Conservation (phyloP, 1,140 invertebrate genomes). For the Aethina tumida region DNA sequence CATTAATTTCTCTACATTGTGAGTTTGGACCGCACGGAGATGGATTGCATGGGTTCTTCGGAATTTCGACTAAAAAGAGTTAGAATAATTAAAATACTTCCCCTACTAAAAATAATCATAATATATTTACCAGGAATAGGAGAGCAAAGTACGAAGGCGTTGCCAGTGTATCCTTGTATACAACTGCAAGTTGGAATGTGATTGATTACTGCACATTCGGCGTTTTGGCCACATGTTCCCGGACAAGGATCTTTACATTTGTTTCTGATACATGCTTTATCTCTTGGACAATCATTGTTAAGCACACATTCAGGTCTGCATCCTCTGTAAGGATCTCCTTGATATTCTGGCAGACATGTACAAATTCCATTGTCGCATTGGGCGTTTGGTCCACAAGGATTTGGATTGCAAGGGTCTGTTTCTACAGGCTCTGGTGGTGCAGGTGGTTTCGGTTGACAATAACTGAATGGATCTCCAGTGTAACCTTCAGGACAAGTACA, state of each 20-base stretch:
- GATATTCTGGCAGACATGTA: constrained; percentile 49
- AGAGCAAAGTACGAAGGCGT: constrained; percentile 57
- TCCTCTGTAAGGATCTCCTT: constrained; percentile 51
- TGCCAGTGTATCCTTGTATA: constrained; percentile 53
- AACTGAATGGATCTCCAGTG: constrained; percentile 55
- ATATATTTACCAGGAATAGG: constrained; percentile 37
- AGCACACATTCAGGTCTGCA: constrained; percentile 56
- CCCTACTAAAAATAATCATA: background rate
- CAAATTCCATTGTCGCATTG: constrained; percentile 53
- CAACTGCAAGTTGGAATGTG: constrained; percentile 65
- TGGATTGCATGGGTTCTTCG: constrained; percentile 45
- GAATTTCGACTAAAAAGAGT: constrained; percentile 28
- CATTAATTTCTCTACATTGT: constrained; percentile 49
- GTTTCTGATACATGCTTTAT: constrained; percentile 58
- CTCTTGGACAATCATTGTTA: constrained; percentile 52
- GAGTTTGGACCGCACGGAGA: constrained; percentile 55
- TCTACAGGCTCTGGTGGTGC: constrained; percentile 18
- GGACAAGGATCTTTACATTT: constrained; percentile 68
- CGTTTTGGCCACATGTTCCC: constrained; percentile 58
- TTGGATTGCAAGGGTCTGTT: constrained; percentile 56
- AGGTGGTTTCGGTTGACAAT: constrained; percentile 41
- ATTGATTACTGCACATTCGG: constrained; percentile 57
- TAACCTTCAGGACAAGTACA: constrained; percentile 51
- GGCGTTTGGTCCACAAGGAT: constrained; percentile 64
- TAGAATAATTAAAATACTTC: constrained; percentile 3